Base-by-base conservation (phyloP, 1,140 invertebrate genomes). In the Sarcophaga bullata region DNA sequence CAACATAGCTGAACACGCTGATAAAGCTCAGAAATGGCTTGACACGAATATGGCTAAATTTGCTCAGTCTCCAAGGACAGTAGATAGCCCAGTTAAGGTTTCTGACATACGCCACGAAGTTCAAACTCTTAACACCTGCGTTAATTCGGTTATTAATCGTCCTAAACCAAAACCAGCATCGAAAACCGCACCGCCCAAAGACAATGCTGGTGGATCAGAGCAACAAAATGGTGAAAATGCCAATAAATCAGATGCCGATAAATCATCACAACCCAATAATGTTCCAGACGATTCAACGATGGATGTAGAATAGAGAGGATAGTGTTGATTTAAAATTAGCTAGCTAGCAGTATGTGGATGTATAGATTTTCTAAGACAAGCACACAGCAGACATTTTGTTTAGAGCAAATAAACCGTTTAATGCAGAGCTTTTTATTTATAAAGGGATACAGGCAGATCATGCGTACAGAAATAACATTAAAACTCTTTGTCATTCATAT, bases 81-180 rank as follows among this genome's bases (percentile, higher is more conserved):
- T 93, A 86, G 91, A 93, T 89, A 95, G 96, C 68, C 93, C 94
- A 10, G 92, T 97, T 82, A 94, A 94, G 83, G 92, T 94, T n/a
- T 92, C 93, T 52, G 94, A 96, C 86, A 95, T 98, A 82, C 92
- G 93, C 73, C 91, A 93, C 82, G 94, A 96, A 88, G 93, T 93
- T 91, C 92, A 94, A 73, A 86, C 86, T 0, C 73, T 90, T 19
- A 86, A 85, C 52, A 81, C 86, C 19, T 88, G 89, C 80, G 87
- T 90, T n/a, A 90, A 88, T 82, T 89, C 87, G 47, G 88, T 90
- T 8, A 84, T 90, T n/a, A 90, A 87, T 81, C 87, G 89, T 9
- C 87, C 89, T 84, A 90, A 90, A 86, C 89, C 89, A 68, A 90
- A 90, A 83, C 89, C 89, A 83, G 86, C 89, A 84, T 81, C 86